Percentiles rank a stretch among this genome's conserved stretches.
phyloP scores from a whole-genome alignment of 2,113 vertebrate species.

The Oxyruncus cristatus region DNA sequence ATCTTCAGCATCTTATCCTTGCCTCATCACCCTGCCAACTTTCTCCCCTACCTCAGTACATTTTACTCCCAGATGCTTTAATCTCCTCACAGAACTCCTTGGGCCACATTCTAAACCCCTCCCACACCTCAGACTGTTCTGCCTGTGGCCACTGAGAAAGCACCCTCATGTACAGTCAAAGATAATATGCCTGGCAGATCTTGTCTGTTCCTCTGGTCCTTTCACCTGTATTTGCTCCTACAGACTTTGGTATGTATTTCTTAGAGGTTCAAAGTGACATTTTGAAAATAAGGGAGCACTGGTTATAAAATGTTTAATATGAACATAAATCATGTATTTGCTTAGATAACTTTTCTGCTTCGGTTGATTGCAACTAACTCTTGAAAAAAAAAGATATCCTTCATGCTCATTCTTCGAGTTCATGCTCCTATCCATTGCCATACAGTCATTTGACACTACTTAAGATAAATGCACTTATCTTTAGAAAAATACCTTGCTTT shows the following conservation, averaged over 20 bases:
- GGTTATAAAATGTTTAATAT: background rate
- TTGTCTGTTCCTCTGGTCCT: background rate
- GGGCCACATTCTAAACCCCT: background rate
- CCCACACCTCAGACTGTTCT: background rate
- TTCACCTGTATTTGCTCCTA: background rate
- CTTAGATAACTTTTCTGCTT: background rate
- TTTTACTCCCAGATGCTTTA: background rate
- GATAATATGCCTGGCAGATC: background rate
- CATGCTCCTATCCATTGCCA: background rate
- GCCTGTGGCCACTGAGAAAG: background rate
- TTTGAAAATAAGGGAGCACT: background rate
- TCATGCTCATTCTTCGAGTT: background rate
- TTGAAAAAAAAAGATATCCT: background rate
- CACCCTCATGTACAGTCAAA: background rate
- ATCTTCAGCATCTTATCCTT: background rate
- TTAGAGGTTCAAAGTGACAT: background rate
- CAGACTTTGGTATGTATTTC: background rate
- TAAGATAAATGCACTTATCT: background rate
- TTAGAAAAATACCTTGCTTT: background rate
- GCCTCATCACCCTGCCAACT: background rate
- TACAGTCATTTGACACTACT: background rate
- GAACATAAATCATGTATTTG: background rate
- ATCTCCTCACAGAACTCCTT: background rate
- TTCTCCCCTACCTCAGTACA: background rate
- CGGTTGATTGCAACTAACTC: background rate